Evolutionary conservation across 2,797 vertebrate genomes (phyloP), one percentile per base, ranked within the genome.

Genomic region (Hybognathus amarus): DNA sequence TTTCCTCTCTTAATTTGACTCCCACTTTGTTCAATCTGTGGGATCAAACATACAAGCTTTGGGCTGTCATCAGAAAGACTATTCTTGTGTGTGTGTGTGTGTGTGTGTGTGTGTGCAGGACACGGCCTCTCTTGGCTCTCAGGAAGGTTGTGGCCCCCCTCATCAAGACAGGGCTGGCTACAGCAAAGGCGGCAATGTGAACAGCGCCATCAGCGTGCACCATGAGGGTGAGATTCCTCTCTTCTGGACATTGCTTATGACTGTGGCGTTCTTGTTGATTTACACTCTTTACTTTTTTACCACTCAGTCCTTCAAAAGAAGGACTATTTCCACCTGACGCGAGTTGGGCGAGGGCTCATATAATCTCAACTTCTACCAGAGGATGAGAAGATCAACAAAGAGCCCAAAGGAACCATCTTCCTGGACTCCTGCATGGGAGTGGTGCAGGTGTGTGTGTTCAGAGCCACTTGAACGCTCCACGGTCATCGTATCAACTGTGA

Each of bases 121-220:
- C 89, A 96, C 98, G 0, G 96, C 98, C 71, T 99, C 98, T 82
- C 94, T 99, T 0, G 97, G 98, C 6, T 99, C 98, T 87, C 98
- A 99, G 93, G 93, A 99, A 99, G 90, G 98, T n/a, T n/a, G 97
- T 0, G 98, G 98, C 12, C n/a, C n/a, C n/a, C n/a, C 96, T 99
- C 90, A 97, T 97, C 89, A 99, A 96, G n/a, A 89, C 98, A 99
- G 63, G 97, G 98, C 87, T 99, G 98, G 98, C 92, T 99, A 20
- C 96, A 97, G n/a, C 91, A 99, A 99, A 93, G 98, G 98, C 91
- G 98, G 98, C 91, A 99, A 99, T 91, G 96, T 99, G 96, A 99
- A 99, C 92, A 99, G 97, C 79, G 97, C 97, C 47, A 99, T 99
- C 92, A 99, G 98, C 17, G 98, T 99, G n/a, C 88, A 99, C 97